Conservation (phyloP, 1,140 invertebrate species). For the Zaprionus capensis region DNA sequence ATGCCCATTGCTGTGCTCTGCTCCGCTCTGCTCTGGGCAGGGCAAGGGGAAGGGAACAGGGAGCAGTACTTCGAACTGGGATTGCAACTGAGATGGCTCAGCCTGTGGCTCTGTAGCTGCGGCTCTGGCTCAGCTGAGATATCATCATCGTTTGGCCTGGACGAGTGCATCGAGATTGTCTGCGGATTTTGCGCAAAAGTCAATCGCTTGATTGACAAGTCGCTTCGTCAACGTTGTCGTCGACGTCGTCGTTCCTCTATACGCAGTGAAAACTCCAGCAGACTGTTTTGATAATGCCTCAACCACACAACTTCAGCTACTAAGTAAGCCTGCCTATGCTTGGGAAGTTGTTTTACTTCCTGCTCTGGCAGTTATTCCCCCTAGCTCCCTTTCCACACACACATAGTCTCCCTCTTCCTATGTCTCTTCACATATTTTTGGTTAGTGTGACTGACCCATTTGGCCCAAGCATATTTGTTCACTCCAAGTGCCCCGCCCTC, state of each 20-base stretch:
- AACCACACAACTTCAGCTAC: constrained; percentile 12
- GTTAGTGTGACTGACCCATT: constrained; percentile 51
- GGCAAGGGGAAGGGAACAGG: background rate
- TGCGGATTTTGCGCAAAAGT: constrained; percentile 75
- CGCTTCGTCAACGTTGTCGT: constrained; percentile 51
- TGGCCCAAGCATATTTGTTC: constrained; percentile 53
- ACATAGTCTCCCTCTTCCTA: constrained; percentile 19
- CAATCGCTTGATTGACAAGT: constrained; percentile 80
- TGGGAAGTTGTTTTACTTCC: constrained; percentile 63
- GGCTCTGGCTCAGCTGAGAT: constrained; percentile 52
- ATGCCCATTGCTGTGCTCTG: constrained; percentile 1
- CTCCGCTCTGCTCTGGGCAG: background rate
- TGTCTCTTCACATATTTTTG: constrained; percentile 12
- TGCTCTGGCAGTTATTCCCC: constrained; percentile 38
- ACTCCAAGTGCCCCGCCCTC: constrained; percentile 55
- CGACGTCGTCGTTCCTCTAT: background rate
- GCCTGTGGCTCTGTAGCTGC: background rate
- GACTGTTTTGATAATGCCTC: constrained; percentile 62
- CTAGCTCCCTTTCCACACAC: constrained; percentile 20
- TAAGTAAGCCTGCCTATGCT: constrained; percentile 64
- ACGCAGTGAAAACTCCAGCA: constrained; percentile 30
- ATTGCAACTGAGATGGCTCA: background rate
- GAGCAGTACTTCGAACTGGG: background rate
- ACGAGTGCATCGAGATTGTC: constrained; percentile 70
- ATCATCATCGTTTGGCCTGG: constrained; percentile 63